These are phyloP conservation scores for Acropternis orthonyx DNA, from an alignment of 2,797 vertebrate species.

Conservation along the genomic window DNA sequence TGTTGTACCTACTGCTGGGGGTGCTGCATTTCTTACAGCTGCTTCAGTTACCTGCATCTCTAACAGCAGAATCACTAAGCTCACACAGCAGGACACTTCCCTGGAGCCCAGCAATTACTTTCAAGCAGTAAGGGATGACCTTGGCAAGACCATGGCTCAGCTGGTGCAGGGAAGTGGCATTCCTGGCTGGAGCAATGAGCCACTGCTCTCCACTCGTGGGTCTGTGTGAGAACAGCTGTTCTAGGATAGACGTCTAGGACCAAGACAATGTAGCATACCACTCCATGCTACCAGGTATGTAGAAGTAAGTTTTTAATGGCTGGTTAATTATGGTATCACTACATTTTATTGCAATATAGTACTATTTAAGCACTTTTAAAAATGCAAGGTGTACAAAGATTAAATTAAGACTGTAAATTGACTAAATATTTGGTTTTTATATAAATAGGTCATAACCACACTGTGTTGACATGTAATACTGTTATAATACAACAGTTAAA, in stretches of 20 bases:
- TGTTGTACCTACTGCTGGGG: neutral
- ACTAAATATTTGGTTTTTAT: slow-evolving; percentile 93
- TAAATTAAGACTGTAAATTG: slow-evolving; percentile 87
- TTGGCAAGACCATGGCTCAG: neutral
- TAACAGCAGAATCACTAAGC: neutral
- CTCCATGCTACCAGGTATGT: slow-evolving; percentile 60
- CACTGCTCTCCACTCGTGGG: fast-evolving
- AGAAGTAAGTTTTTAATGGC: slow-evolving; percentile 84
- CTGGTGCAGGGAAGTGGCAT: neutral
- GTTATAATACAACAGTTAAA: slow-evolving; percentile 86
- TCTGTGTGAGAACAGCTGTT: fast-evolving
- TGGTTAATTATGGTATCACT: slow-evolving; percentile 85
- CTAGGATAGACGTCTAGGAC: neutral
- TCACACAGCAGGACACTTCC: neutral
- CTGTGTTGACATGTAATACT: slow-evolving; percentile 90
- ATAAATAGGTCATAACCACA: slow-evolving; percentile 89
- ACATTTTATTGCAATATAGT: slow-evolving; percentile 87
- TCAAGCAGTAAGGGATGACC: neutral
- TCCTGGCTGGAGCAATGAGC: fast-evolving
- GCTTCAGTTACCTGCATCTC: neutral
- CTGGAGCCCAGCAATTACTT: neutral
- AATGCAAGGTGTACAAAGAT: slow-evolving; percentile 87
- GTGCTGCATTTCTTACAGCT: neutral
- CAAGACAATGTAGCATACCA: slow-evolving; percentile 2
- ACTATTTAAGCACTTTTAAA: slow-evolving; percentile 87